Evolutionary conservation across 2,888 invertebrate species (phyloP), one percentile per base, ranked within the genome.

Genomic region (Mesorhabditis sp.): DNA sequence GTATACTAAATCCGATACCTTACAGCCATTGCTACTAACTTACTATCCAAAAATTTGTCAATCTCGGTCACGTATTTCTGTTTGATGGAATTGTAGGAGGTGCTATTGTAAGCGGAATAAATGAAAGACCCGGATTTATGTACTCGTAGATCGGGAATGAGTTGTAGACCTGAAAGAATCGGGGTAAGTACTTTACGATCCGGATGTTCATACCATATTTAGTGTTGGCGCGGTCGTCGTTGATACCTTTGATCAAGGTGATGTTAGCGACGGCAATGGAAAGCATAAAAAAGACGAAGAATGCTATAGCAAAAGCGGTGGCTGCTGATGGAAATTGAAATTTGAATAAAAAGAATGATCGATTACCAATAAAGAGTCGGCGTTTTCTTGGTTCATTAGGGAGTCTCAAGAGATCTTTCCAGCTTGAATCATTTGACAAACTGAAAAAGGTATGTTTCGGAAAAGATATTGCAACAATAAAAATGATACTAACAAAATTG

Each of bases 71-170:
- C 58, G n/a, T 50, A 50, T 50, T 50, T 50, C 7, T 50, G 7
- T n/a, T 50, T 50, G 58, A 50, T 50, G 10, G 7, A 10, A 13
- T 50, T n/a, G n/a, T 50, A 50, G 7, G 58, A 10, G 58, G 58
- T 0, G n/a, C 58, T n/a, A 13, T 50, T 50, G 7, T 10, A 50
- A 50, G 58, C n/a, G 10, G 58, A 50, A 50, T 50, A 50, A 50
- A 13, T 13, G 58, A 50, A 50, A 50, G n/a, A 10, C 7, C 58
- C 58, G n/a, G 7, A n/a, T 50, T 50, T 50, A 50, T 50, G 58
- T n/a, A 50, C 58, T n/a, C 58, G 58, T 10, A 50, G 58, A 50
- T 50, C 58, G n/a, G 58, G 58, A n/a, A 50, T 50, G 58, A 50
- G n/a, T 50, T 50, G 58, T 13, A 50, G 58, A n/a, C 58, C 58